Percentiles rank a stretch among this genome's conserved stretches.
phyloP scores from a whole-genome alignment of 2,797 vertebrate genomes.

The Carapus acus region DNA sequence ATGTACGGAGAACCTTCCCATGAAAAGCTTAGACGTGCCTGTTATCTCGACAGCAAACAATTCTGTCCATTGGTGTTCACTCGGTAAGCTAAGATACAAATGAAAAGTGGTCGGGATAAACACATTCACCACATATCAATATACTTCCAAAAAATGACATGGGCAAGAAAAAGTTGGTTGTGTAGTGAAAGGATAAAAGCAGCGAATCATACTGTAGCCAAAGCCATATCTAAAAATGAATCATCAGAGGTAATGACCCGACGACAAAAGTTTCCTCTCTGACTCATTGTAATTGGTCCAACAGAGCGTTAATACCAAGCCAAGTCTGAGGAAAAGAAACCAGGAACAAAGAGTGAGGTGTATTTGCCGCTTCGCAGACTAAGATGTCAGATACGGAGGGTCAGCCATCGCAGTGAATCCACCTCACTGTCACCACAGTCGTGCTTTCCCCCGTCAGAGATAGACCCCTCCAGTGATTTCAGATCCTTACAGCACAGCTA shows the following conservation, averaged over 20 bases:
- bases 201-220: constrained; percentile 62
- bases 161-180: constrained; percentile 28
- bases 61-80: constrained; percentile 47
- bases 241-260: constrained; percentile 64
- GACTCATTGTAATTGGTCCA: constrained; percentile 67
- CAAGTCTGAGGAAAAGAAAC: constrained; percentile 28
- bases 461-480: constrained; percentile 48
- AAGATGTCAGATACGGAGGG: constrained; percentile 60
- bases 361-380: constrained; percentile 45
- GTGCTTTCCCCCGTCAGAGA: constrained; percentile 44
- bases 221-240: constrained; percentile 63
- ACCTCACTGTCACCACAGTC: constrained; percentile 55
- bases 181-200: constrained; percentile 61
- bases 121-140: constrained; percentile 61
- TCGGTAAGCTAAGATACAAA: too few relatives aligned
- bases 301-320: constrained; percentile 60
- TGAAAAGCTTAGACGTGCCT: constrained; percentile 38
- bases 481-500: constrained; percentile 46
- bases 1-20: constrained; percentile 32
- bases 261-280: constrained; percentile 58
- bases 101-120: constrained; percentile 62
- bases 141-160: constrained; percentile 40
- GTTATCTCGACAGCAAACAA: constrained; percentile 52
- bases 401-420: constrained; percentile 59
- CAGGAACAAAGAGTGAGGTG: constrained; percentile 51